These are phyloP conservation scores for Thalassophryne amazonica DNA, from an alignment of 2,797 vertebrate genomes.

Conservation along the genomic window DNA sequence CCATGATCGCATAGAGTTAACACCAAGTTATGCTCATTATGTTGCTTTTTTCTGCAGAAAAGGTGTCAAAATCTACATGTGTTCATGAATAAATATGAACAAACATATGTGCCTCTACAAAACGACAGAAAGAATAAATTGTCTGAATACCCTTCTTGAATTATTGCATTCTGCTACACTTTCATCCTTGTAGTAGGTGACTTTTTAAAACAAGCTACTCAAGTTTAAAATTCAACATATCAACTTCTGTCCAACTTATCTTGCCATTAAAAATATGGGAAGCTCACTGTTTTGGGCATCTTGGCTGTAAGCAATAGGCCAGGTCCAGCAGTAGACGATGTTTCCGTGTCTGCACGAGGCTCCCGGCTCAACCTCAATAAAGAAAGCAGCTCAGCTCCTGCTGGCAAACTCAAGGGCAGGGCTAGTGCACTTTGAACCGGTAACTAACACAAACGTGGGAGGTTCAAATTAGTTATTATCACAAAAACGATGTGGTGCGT, in stretches of 20 bases:
- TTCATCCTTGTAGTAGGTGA: background rate
- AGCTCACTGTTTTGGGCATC: constrained; percentile 80
- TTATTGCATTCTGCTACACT: too few species aligned
- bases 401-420: constrained; percentile 53
- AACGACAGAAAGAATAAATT: background rate
- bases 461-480: constrained; percentile 31
- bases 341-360: constrained; percentile 44
- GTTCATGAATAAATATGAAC: constrained; percentile 71
- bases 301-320: constrained; percentile 37
- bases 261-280: background rate
- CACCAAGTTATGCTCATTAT: background rate
- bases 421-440: constrained; percentile 72
- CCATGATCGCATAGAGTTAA: background rate
- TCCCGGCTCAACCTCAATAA: constrained; percentile 56
- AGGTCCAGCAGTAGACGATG: constrained; percentile 42
- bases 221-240: background rate
- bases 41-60: constrained; percentile 22
- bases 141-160: too few species aligned
- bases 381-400: constrained; percentile 27
- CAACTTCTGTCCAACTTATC: background rate
- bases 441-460: constrained; percentile 38
- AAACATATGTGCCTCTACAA: constrained; percentile 22
- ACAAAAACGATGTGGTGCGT: constrained; percentile 20
- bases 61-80: constrained; percentile 68
- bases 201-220: background rate